Base-by-base conservation (phyloP, 2,113 vertebrate species). In the Riparia riparia region DNA sequence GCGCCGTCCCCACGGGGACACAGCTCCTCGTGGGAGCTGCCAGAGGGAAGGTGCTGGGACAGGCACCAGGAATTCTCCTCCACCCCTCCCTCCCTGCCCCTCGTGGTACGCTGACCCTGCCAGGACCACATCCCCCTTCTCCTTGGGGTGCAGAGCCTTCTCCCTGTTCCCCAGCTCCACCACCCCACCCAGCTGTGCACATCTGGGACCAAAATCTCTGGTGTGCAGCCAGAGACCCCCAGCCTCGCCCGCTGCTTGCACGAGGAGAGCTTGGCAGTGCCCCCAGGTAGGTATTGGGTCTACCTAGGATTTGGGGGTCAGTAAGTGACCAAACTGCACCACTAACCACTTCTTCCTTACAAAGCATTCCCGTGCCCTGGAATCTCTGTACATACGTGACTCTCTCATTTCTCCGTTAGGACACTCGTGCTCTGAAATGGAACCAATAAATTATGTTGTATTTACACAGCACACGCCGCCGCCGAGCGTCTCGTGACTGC, bases 381-480 rank as follows among this genome's bases (percentile, higher is more conserved):
- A 44, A 63, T 50, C 89, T 86, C 64, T 96, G 81, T 94, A 78
- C 73, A 15, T 82, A 68, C 0, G 12, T 82, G 91, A 89, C 73
- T 89, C 83, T 82, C 1, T 84, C 2, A 2, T 86, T 82, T 44
- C 93, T 86, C 74, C 5, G 2, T 41, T 81, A 47, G 84, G 96
- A 77, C 88, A 34, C 92, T 81, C 60, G 17, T 91, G 74, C 89
- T 92, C 86, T 50, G 76, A 26, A 73, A 84, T 32, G 20, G 90
- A 92, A 83, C 49, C 94, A 97, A 97, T 97, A 97, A 97, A 94
- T 95, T 95, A 68, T 96, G 93, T 88, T 69, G n/a, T 90, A 80
- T 93, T 94, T 80, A 72, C 85, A 29, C 26, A 72, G 76, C 82
- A 12, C 25, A 12, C 24, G 31, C 63, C 1, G 7, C 50, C 2